Base-by-base conservation (phyloP, 2,797 vertebrate species). In the Cichlasoma orientale region DNA sequence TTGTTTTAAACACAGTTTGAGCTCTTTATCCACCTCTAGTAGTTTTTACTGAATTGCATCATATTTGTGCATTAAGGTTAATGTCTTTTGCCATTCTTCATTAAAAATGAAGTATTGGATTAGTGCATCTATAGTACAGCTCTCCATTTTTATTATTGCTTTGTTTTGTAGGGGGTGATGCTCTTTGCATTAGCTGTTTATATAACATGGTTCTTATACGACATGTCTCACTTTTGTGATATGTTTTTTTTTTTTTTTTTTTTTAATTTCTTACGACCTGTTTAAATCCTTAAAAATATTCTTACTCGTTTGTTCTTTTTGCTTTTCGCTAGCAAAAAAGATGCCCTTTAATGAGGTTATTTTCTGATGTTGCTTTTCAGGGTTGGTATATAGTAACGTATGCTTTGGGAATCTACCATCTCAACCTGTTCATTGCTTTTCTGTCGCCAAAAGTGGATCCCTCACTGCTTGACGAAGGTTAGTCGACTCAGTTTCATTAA, bases 311-410 rank as follows among this genome's bases (percentile, higher is more conserved):
- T 6, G 52, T 38, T 63, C 33, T n/a, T 23, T 52, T 2, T 36
- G 7, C 9, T 29, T 18, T 52, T 44, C 5, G 61, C 25, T 9
- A 63, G 57, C 21, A 73, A 71, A 70, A 73, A 71, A 66, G 4
- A 66, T 18, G 1, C 10, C 5, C 75, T 74, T 55, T 72, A 76
- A 82, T 59, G 3, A 55, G 11, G 1, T 73, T 7, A 2, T 83
- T 72, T 78, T 23, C 29, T 74, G 79, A 16, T 88, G 27, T 31
- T 91, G 72, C 38, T 83, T 89, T 94, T 86, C 92, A 99, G 98
- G 98, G 98, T 80, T 99, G 98, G 98, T 99, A 99, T 95, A 99
- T 99, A 91, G 97, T 99, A 93, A 99, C 98, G 82, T 99, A 99
- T 71, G 98, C 98, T 92, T 96, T 99, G 95, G 98, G 98, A 85